A percentile compares a stretch with the other conserved stretches of the same genome.
Conservation (phyloP, 1,140 invertebrate genomes). For the Brachionus plicatilis region DNA sequence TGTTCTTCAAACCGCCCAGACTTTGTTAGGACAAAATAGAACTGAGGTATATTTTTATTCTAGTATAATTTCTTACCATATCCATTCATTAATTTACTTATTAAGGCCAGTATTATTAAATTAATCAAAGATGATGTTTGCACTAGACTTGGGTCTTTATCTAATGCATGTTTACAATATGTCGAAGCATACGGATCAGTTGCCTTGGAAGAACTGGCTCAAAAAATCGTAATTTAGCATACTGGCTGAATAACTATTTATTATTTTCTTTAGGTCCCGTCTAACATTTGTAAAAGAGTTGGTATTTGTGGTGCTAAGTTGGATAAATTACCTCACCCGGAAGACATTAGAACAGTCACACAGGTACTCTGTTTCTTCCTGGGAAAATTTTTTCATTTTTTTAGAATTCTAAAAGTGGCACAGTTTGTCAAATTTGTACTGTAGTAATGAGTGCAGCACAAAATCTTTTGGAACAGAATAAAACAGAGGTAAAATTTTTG, state of each 20-base stretch:
- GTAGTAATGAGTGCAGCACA: constrained; percentile 30
- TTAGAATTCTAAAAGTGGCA: not conserved
- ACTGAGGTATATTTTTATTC: not conserved
- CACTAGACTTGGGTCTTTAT: not conserved
- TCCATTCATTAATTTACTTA: not conserved
- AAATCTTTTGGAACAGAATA: constrained; percentile 36
- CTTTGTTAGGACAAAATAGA: constrained; percentile 32
- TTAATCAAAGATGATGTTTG: constrained; percentile 24
- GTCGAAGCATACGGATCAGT: not conserved
- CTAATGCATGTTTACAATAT: not conserved
- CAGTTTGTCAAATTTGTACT: constrained; percentile 33
- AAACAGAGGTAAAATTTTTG: not conserved
- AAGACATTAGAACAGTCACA: not conserved
- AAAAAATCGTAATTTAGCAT: not conserved
- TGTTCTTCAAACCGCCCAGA: not conserved
- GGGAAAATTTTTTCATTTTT: not conserved
- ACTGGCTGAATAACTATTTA: not conserved
- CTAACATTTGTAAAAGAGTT: not conserved
- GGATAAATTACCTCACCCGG: not conserved
- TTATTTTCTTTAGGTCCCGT: not conserved
- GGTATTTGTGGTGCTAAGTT: constrained; percentile 11
- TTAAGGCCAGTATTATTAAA: not conserved
- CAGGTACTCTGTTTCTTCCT: not conserved
- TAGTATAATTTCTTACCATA: not conserved
- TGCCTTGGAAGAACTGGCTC: not conserved